Evolutionary conservation across 2,113 vertebrate species (phyloP).

Genomic region (Hippocampus abdominalis): DNA sequence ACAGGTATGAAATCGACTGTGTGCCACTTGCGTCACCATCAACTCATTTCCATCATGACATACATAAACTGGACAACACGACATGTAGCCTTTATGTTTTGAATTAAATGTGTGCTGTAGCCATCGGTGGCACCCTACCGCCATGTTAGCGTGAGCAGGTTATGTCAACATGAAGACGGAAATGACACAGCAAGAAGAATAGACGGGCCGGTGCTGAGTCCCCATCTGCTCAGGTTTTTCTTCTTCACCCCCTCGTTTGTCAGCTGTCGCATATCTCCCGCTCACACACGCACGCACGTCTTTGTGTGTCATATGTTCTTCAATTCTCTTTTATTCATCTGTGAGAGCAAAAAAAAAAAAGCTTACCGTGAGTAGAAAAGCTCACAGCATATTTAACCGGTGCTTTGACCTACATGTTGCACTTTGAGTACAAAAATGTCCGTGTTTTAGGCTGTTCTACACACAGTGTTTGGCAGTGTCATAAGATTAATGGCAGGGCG

Average conservation of each 20-base stretch:
- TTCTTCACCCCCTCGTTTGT: neutral
- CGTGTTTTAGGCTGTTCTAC: neutral
- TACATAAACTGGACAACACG: neutral
- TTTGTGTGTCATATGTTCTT: neutral
- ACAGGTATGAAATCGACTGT: too few species aligned
- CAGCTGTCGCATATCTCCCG: neutral
- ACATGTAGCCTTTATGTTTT: neutral
- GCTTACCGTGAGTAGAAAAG: neutral
- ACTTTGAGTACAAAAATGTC: neutral
- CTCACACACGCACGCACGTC: neutral
- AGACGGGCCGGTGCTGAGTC: neutral
- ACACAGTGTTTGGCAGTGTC: neutral
- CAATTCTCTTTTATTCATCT: neutral
- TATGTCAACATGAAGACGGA: neutral
- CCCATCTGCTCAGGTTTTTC: neutral
- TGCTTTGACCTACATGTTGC: neutral
- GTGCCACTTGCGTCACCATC: too few species aligned
- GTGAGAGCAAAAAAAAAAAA: neutral
- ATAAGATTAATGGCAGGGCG: neutral
- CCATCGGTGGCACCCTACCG: neutral
- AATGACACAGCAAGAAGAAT: neutral
- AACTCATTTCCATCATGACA: too few species aligned
- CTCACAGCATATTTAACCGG: neutral
- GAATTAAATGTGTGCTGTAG: neutral
- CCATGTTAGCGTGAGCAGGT: neutral